Evolutionary conservation across 1,140 invertebrate genomes (phyloP).

Genomic region (Ips nitidus): DNA sequence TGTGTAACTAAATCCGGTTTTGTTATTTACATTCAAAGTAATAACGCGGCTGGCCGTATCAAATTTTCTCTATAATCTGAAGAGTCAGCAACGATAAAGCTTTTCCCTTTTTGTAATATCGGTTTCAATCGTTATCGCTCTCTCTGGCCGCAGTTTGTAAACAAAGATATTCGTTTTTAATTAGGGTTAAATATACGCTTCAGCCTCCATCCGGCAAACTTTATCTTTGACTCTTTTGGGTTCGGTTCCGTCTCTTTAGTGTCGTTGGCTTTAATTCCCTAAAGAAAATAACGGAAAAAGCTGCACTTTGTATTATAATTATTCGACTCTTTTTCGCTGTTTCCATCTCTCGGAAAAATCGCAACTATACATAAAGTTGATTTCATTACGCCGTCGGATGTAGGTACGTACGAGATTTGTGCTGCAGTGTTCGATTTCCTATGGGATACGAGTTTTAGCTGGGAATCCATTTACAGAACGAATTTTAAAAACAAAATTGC

Average conservation of each 20-base stretch:
- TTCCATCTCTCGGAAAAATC: too few species aligned
- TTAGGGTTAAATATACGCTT: constrained; percentile 17
- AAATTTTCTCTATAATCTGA: too few species aligned
- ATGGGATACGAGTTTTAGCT: constrained; percentile 13
- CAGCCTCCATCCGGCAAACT: constrained; percentile 2
- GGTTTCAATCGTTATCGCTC: constrained; percentile 15
- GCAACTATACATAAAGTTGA: background rate
- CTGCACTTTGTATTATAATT: too few species aligned
- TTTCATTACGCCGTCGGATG: background rate
- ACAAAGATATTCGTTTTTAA: constrained; percentile 27
- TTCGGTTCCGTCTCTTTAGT: too few species aligned
- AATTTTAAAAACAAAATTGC: constrained; percentile 18
- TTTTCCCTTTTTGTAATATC: constrained; percentile 18
- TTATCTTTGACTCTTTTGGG: background rate
- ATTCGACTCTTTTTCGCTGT: too few species aligned
- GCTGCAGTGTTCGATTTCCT: constrained; percentile 19
- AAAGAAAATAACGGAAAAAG: too few species aligned
- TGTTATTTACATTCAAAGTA: too few species aligned
- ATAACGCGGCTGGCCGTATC: too few species aligned
- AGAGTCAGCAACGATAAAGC: background rate
- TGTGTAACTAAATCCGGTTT: too few species aligned
- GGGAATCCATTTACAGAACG: constrained; percentile 18
- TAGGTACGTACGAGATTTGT: background rate
- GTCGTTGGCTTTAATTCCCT: too few species aligned
- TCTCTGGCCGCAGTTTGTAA: constrained; percentile 15